Evolutionary conservation across 2,113 vertebrate species (phyloP).

Genomic region (Elaphurus davidianus): DNA sequence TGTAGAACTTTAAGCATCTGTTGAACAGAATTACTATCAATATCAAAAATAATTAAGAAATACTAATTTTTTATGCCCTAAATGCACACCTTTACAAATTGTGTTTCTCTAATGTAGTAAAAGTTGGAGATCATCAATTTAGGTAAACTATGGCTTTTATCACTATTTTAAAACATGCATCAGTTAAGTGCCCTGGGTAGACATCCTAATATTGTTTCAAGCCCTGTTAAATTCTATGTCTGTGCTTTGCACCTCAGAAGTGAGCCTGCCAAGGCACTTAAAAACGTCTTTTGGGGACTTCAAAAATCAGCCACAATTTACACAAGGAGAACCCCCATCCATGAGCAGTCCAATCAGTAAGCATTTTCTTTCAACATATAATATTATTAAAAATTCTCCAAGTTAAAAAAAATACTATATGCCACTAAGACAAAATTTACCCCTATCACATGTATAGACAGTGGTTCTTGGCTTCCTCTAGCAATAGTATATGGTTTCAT

Average conservation of each 20-base stretch:
- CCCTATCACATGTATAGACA: slow-evolving; percentile 79
- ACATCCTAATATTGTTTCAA: slow-evolving; percentile 77
- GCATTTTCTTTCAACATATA: slow-evolving; percentile 74
- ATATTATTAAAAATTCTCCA: slow-evolving; percentile 76
- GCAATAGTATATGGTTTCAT: slow-evolving; percentile 68
- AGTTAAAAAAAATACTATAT: slow-evolving; percentile 66
- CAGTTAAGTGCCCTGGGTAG: slow-evolving; percentile 81
- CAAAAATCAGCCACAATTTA: slow-evolving; percentile 76
- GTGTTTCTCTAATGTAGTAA: slow-evolving; percentile 79
- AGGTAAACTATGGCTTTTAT: slow-evolving; percentile 84
- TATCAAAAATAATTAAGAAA: slow-evolving; percentile 78
- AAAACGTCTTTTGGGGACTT: slow-evolving; percentile 81
- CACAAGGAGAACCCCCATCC: slow-evolving; percentile 76
- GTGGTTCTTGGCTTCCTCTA: slow-evolving; percentile 77
- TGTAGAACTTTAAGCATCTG: slow-evolving; percentile 36
- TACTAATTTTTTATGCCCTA: slow-evolving; percentile 69
- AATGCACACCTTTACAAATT: slow-evolving; percentile 78
- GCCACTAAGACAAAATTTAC: slow-evolving; percentile 78
- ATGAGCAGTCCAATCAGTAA: slow-evolving; percentile 72
- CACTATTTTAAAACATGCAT: slow-evolving; percentile 77
- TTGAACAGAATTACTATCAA: slow-evolving; percentile 43
- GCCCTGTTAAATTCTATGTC: slow-evolving; percentile 77
- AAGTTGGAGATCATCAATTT: slow-evolving; percentile 83
- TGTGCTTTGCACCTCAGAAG: slow-evolving; percentile 85
- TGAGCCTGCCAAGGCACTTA: slow-evolving; percentile 86